Base-by-base conservation (phyloP, 1,140 invertebrate species). In the Campoletis sonorensis region DNA sequence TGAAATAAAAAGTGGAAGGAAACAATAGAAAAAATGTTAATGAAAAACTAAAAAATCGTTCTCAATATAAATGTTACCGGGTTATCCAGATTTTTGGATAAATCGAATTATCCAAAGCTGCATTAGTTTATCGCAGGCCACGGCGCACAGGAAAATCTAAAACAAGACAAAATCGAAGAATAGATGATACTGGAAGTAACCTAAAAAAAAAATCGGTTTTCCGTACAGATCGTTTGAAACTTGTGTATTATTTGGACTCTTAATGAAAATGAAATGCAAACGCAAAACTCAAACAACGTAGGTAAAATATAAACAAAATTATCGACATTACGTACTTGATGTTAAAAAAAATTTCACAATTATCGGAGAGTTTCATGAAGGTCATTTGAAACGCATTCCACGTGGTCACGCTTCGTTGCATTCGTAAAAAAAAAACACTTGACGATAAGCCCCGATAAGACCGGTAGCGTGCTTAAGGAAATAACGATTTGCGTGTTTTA, bases 401-500 rank as follows among this genome's bases (percentile, higher is more conserved):
- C 54, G 54, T 58, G 54, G 54, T 58, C 54, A 45, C 40, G 40
- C 54, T n/a, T 58, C 21, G 54, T n/a, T n/a, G 21, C 21, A n/a
- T 4, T 18, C 54, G 54, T n/a, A 2, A 58, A 23, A 2, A 58
- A 23, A 10, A 58, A 58, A n/a, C 13, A 67, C 23, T 27, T 3
- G 61, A 67, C 23, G 61, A 67, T 27, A 67, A 67, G 21, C 13
- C 13, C 21, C 61, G 61, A 67, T 27, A 26, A 67, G 61, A 67
- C 18, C 61, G 13, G 13, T 27, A 27, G 23, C 23, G 61, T 27
- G 61, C 30, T 67, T 67, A 67, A 27, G 13, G 23, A 67, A 15
- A 67, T 67, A 2, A 7, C 18, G 61, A 67, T 26, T 67, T 23
- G 61, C n/a, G 61, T 67, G 61, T 23, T 67, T n/a, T 45, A 45